Base-by-base conservation (phyloP, 37 sponge, comb jelly and placozoan species). In the Tethya wilhelma region DNA sequence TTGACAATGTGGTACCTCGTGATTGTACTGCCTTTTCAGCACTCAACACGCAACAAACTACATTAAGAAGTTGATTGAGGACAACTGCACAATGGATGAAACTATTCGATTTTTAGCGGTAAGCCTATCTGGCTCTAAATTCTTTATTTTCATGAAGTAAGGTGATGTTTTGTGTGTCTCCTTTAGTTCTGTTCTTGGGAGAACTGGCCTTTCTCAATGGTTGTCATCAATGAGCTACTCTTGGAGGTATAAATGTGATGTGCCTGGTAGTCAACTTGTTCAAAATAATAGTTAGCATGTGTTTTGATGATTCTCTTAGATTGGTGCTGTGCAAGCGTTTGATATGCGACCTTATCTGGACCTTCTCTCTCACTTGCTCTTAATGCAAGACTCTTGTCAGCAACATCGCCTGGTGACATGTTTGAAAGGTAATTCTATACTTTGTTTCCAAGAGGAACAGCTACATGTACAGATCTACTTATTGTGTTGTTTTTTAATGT, bases 341-440 rank as follows among this genome's bases (percentile, higher is more conserved):
- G 96, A 96, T 23, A 79, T 96, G 86, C 76, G 89, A n/a, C 90
- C 83, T 17, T 93, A 85, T 78, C 69, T 96, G 11, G 92, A 96
- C 59, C 84, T 96, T n/a, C 80, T 96, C 34, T 43, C 79, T 29
- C 87, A 91, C 72, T 31, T 98, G 0, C 73, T 93, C 4, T 58
- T 89, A 40, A 44, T 98, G 57, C 83, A 88, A 42, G 98, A 98
- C 75, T 91, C 94, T 31, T 96, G 91, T 90, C 96, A 95, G 39
- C 75, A 74, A 4, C 75, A 62, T 7, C 56, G 97, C 2, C 59
- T 96, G 20, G 25, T 74, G 23, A 71, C 71, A 41, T 49, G 66
- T 17, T 58, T 95, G 36, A 86, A 79, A 78, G 95, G 95, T 78
- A 64, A 33, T 20, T 56, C 2, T 2, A 68, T 7, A 72, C 39